Base-by-base conservation (phyloP, 1,140 invertebrate genomes). In the Aplysia californica region DNA sequence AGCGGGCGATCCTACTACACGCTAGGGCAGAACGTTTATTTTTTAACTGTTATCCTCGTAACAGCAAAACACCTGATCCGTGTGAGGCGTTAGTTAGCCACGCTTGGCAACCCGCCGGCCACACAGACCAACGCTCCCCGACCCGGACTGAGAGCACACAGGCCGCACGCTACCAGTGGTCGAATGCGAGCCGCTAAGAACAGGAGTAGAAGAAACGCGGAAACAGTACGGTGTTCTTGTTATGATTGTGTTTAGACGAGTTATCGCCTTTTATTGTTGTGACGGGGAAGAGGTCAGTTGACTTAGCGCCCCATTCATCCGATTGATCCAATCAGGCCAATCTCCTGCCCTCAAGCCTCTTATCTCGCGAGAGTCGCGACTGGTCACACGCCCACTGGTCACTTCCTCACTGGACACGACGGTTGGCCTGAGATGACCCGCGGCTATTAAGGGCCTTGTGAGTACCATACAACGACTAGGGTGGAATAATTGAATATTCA, bases 101-200 rank as follows among this genome's bases (percentile, higher is more conserved):
- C 72, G 72, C 72, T 75, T 75, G 72, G 72, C 72, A 75, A 75
- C n/a, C 55, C 72, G 72, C 72, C 72, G 72, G 72, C 72, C 72
- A 75, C 72, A 55, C 72, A 65, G 72, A 66, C 72, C 72, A 64
- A 64, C 58, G 72, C 61, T 75, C 72, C 70, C 59, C 59, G 61
- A 64, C 72, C 72, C 61, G 41, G 72, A 29, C 41, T 33, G 61
- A 65, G 33, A 64, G 61, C 61, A 75, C 35, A 65, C 44, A 61
- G 59, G n/a, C 72, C 72, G 59, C 58, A 64, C 72, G 61, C 31
- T 33, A 75, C 72, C 61, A 75, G 15, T 75, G 72, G 72, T 75
- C 72, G 72, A 75, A 65, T 23, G 31, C 36, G 61, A 75, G 41
- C 72, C 72, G 72, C 61, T 55, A 66, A 75, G 70, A 75, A 50